A percentile compares a stretch with the other conserved stretches of the same genome.
phyloP scores from a whole-genome alignment of 2,888 invertebrate species.

The Hydroisotoma schaefferi region DNA sequence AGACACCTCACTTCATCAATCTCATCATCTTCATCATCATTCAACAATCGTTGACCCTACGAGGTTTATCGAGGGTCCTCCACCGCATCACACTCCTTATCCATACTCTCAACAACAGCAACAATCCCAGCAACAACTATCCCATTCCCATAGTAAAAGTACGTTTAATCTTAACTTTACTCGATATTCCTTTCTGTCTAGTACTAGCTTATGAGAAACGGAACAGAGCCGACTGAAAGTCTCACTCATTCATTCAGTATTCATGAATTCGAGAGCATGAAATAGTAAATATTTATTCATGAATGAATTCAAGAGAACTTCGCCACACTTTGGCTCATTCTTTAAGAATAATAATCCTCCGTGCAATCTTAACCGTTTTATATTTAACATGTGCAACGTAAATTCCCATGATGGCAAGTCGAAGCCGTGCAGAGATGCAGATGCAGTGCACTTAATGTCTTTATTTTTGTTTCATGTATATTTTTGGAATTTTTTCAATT shows the following conservation, averaged over 20 bases:
- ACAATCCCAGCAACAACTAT: slow-evolving; percentile 12
- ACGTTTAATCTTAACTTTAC: too few relatives aligned
- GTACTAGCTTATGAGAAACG: too few relatives aligned
- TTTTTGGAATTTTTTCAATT: neutral
- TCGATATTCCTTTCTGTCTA: too few relatives aligned
- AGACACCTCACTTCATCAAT: slow-evolving; percentile 43
- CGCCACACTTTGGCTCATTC: neutral
- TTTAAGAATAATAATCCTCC: too few relatives aligned
- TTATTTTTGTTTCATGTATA: too few relatives aligned
- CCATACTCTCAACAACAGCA: neutral
- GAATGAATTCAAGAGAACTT: too few relatives aligned
- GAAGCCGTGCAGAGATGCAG: too few relatives aligned
- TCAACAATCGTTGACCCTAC: slow-evolving; percentile 44
- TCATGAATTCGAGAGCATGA: neutral
- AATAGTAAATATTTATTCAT: neutral
- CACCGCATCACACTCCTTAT: slow-evolving; percentile 32
- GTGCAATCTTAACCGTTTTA: neutral
- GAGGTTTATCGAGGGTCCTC: slow-evolving; percentile 47
- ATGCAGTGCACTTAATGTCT: too few relatives aligned
- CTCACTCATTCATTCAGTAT: neutral
- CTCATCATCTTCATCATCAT: slow-evolving; percentile 38
- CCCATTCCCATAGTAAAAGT: slow-evolving; percentile 47
- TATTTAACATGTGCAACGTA: neutral
- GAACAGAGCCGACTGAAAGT: too few relatives aligned
- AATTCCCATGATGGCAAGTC: neutral